Evolutionary conservation across 2,797 vertebrate genomes (phyloP).

Genomic region (Sebastes taczanowskii): DNA sequence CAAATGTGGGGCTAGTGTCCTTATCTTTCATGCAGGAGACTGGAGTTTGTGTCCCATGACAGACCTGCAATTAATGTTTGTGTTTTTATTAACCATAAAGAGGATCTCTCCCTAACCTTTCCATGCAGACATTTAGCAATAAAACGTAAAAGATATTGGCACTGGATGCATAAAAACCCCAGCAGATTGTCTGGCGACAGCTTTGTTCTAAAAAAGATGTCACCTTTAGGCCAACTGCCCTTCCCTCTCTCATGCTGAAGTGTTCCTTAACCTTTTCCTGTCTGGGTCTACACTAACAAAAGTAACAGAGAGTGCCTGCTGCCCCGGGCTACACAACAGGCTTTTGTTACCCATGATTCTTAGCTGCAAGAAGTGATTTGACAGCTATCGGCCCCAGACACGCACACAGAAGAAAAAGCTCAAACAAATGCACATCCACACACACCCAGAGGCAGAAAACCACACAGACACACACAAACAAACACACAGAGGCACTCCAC

Average conservation of each 20-base stretch:
- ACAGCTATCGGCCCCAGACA: conserved; percentile 45
- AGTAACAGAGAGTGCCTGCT: conserved; percentile 26
- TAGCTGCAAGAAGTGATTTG: conserved; percentile 54
- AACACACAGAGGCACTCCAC: conserved; percentile 22
- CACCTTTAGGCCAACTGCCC: conserved; percentile 18
- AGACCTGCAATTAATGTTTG: not conserved
- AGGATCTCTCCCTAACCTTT: not conserved
- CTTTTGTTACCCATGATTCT: conserved; percentile 57
- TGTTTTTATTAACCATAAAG: not conserved
- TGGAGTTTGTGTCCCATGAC: not conserved
- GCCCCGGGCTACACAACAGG: conserved; percentile 48
- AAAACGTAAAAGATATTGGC: not conserved
- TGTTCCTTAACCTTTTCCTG: conserved; percentile 52
- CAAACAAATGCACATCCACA: conserved; percentile 31
- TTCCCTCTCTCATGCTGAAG: conserved; percentile 19
- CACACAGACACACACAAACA: conserved; percentile 28
- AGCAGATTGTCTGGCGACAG: not conserved
- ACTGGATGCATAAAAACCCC: not conserved
- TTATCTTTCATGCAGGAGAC: not conserved
- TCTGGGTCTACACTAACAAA: conserved; percentile 28
- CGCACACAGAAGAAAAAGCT: conserved; percentile 8
- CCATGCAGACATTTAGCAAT: not conserved
- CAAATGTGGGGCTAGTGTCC: too few species aligned
- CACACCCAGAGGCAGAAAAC: conserved; percentile 34
- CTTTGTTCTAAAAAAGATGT: conserved; percentile 18